Evolutionary conservation across 2,888 invertebrate species (phyloP).

Genomic region (Ichneumoninae sp.): DNA sequence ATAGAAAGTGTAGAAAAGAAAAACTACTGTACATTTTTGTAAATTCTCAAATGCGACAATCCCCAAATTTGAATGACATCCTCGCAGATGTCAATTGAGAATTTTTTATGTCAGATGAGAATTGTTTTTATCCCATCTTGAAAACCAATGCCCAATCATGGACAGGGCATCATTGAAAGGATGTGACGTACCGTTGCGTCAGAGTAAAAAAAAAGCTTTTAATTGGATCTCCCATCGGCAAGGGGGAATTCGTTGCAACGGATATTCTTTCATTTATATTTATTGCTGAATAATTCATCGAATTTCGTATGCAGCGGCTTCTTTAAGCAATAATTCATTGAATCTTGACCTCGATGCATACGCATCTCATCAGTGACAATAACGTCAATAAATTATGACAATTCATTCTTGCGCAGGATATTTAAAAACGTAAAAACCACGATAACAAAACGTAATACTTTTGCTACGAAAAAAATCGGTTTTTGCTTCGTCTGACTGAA

Average conservation of each 20-base stretch:
- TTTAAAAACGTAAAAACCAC: not conserved
- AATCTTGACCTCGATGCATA: slow-evolving; percentile 57
- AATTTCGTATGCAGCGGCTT: slow-evolving; percentile 35
- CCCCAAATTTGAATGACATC: not conserved
- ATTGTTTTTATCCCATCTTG: not conserved
- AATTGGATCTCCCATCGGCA: not conserved
- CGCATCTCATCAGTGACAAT: slow-evolving; percentile 1
- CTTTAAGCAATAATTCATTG: slow-evolving; percentile 59
- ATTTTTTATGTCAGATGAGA: not conserved
- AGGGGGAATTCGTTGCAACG: not conserved
- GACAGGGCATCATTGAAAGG: not conserved
- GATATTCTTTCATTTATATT: slow-evolving; percentile 5
- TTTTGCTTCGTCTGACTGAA: not conserved
- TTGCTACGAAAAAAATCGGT: not conserved
- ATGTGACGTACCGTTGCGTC: not conserved
- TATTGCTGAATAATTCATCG: slow-evolving; percentile 58
- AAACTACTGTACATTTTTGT: not conserved
- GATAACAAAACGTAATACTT: not conserved
- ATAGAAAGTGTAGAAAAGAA: not conserved
- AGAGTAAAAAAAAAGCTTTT: not conserved
- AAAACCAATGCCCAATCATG: not conserved
- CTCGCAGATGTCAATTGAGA: too few relatives aligned
- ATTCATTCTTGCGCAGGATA: slow-evolving; percentile 11
- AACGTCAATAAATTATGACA: slow-evolving; percentile 27
- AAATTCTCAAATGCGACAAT: not conserved